Evolutionary conservation across 2,797 vertebrate genomes (phyloP), one percentile per base, ranked within the genome.

Genomic region (Gallinago nigripennis): DNA sequence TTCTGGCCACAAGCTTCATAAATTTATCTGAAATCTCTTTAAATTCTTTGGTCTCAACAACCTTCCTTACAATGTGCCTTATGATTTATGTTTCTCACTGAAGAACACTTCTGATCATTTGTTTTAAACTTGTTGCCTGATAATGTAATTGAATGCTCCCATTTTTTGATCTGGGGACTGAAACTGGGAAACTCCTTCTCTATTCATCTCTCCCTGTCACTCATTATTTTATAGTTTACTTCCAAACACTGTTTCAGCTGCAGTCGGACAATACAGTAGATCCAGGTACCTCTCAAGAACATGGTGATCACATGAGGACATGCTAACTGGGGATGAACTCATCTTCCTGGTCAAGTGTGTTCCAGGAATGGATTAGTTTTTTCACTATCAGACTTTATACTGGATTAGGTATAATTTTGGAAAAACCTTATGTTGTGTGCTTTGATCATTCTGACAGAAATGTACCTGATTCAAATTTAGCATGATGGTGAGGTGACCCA

Each of bases 371-470:
- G 60, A 70, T 57, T 43, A 3, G 2, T 6, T 88, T 81, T 65
- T 70, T 79, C 48, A 33, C 14, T 73, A 2, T 68, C 23, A 43
- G 53, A 7, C 4, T 71, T 92, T 86, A 43, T 50, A 45, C 24
- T 68, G 51, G 8, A 45, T 94, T 88, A 81, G 30, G 11, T 23
- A 21, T 30, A 75, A 69, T 43, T 87, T 28, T 89, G 68, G 30
- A 31, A 82, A 72, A 79, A 81, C 4, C 12, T 83, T 50, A 2
- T 41, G 7, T 25, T 58, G 1, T 35, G 13, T 64, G 12, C 39
- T 93, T 88, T 88, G 50, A 58, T 79, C 11, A 24, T 66, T 88
- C 41, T 81, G 53, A 64, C 11, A 61, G 72, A 78, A 76, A 75
- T 11, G 6, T 20, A 50, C 5, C 17, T 28, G 45, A 53, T 46